A percentile compares a stretch with the other conserved stretches of the same genome.
Conservation (phyloP, 2,888 invertebrate genomes). For the Amiota minor region DNA sequence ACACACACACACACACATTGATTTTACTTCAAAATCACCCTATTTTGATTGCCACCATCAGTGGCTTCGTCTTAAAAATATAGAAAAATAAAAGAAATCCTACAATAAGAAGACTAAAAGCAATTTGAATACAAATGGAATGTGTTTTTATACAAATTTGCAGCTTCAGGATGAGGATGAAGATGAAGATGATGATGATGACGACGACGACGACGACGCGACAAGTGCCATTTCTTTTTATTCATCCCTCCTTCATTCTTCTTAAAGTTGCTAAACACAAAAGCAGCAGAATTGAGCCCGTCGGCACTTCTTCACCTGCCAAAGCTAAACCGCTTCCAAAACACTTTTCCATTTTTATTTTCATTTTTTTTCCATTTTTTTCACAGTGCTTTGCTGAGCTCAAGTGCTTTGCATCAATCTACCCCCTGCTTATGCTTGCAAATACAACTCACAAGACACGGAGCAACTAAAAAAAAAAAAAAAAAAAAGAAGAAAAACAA, state of each 20-base stretch:
- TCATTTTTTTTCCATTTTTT: background rate
- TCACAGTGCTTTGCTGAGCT: background rate
- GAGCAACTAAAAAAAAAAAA: background rate
- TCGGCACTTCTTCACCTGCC: background rate
- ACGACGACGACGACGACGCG: background rate
- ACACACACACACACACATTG: no score
- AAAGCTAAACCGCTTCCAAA: background rate
- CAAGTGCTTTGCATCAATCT: background rate
- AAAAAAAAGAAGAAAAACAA: background rate
- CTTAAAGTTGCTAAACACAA: background rate
- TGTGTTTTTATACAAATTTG: slow-evolving; percentile 5
- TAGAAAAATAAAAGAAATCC: background rate
- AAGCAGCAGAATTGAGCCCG: background rate
- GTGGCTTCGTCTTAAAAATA: slow-evolving; percentile 9
- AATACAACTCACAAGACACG: background rate
- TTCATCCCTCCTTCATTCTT: background rate
- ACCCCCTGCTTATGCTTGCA: background rate
- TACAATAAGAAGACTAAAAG: background rate
- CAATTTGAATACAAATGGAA: slow-evolving; percentile 13
- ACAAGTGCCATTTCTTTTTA: background rate
- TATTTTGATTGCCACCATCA: background rate
- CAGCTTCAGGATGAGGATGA: background rate
- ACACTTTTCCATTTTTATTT: no score
- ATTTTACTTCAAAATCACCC: background rate
- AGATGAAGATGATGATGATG: no score